phyloP scores from a whole-genome alignment of 2,797 vertebrate genomes.

The Scarus forsteni region DNA sequence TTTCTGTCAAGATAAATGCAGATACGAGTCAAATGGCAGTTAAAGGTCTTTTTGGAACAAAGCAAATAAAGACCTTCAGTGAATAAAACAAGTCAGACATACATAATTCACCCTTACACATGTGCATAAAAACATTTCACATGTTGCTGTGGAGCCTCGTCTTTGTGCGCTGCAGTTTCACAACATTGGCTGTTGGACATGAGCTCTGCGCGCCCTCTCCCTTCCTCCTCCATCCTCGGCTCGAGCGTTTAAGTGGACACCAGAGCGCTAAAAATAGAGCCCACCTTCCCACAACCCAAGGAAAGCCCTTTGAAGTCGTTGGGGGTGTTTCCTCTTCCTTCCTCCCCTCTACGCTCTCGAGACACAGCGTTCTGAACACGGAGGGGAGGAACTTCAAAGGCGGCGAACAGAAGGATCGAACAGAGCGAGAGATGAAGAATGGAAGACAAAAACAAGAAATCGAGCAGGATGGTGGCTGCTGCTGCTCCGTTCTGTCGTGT shows the following conservation, averaged over 20 bases:
- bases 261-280: conserved; percentile 71
- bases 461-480: conserved; percentile 19
- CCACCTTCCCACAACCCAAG: conserved; percentile 63
- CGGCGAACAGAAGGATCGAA: conserved; percentile 37
- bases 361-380: conserved; percentile 59
- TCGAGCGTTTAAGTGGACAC: conserved; percentile 57
- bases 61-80: too few relatives aligned
- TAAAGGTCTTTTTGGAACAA: too few relatives aligned
- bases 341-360: conserved; percentile 50
- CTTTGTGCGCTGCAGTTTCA: conserved; percentile 11
- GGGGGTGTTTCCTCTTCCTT: conserved; percentile 53
- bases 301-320: conserved; percentile 73
- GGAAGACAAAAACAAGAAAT: conserved; percentile 18
- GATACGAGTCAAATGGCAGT: too few relatives aligned
- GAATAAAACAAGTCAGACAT: neutral
- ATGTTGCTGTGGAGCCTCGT: neutral
- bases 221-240: conserved; percentile 34
- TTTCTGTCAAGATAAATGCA: too few relatives aligned
- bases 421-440: conserved; percentile 31
- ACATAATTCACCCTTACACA: neutral
- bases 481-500: conserved; percentile 14
- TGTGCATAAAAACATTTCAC: neutral
- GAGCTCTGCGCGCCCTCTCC: conserved; percentile 10
- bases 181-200: conserved; percentile 2
- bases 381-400: conserved; percentile 69